A percentile compares a stretch with the other conserved stretches of the same genome.
These are phyloP conservation scores for Sphaerophoria taeniata DNA, from an alignment of 2,888 invertebrate genomes.

Conservation along the genomic window DNA sequence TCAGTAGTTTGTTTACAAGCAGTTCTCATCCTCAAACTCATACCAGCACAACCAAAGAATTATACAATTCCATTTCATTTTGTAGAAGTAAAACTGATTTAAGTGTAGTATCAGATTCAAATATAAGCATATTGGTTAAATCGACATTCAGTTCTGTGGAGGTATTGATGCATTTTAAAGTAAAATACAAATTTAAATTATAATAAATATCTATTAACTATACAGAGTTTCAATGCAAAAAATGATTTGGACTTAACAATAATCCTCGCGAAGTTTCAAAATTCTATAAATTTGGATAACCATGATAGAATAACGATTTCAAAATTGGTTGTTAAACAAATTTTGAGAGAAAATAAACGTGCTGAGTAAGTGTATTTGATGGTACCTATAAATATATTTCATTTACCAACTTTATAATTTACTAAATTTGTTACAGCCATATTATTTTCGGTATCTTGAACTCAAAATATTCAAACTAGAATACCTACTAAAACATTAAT, in stretches of 20 bases:
- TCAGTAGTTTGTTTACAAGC: not conserved
- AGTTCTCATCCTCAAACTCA: not conserved
- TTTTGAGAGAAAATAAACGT: conserved; percentile 13
- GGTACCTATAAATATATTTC: conserved; percentile 2
- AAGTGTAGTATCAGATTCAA: not conserved
- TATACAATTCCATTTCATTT: conserved; percentile 3
- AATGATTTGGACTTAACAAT: conserved; percentile 19
- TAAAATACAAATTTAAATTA: not conserved
- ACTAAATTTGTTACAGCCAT: conserved; percentile 11
- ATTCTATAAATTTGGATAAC: conserved; percentile 12
- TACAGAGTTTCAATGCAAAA: not conserved
- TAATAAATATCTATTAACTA: not conserved
- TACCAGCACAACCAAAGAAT: not conserved
- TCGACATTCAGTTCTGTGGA: conserved; percentile 24
- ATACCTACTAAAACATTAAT: not conserved
- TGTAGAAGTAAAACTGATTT: not conserved
- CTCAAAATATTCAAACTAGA: not conserved
- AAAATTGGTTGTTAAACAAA: conserved; percentile 20
- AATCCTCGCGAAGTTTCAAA: conserved; percentile 8
- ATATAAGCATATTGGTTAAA: conserved; percentile 23
- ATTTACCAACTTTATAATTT: not conserved
- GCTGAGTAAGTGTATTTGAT: too few species aligned
- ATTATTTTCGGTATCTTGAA: conserved; percentile 6
- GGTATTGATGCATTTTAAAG: conserved; percentile 11
- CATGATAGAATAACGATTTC: conserved; percentile 26